Conservation (phyloP, 1,140 invertebrate genomes). For the Diploscapter pachys region DNA sequence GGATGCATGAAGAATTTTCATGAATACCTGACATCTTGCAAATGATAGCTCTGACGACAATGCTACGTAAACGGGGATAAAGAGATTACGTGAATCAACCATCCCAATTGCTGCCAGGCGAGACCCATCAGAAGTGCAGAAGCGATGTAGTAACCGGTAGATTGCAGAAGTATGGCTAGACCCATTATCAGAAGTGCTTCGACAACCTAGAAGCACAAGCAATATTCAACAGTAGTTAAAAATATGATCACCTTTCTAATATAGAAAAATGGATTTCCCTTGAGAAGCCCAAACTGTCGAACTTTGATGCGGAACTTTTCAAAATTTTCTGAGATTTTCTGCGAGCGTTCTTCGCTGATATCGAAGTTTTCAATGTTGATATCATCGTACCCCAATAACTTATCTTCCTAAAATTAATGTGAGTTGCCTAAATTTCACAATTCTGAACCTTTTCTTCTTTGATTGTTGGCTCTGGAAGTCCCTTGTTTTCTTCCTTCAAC, state of each 20-base stretch:
- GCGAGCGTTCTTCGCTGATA: constrained; percentile 39
- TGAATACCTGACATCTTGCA: too few relatives aligned
- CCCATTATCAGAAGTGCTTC: constrained; percentile 42
- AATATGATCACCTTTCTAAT: constrained; percentile 41
- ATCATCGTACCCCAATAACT: constrained; percentile 45
- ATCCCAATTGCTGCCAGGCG: constrained; percentile 55
- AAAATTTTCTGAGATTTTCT: constrained; percentile 50
- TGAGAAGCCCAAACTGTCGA: constrained; percentile 45
- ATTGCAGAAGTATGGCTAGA: constrained; percentile 50
- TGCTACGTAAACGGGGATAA: too few relatives aligned
- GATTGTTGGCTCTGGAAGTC: constrained; percentile 2
- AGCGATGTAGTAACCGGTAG: constrained; percentile 41
- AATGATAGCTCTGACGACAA: too few relatives aligned
- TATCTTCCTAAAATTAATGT: constrained; percentile 31
- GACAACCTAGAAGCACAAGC: constrained; percentile 8
- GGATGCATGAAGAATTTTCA: too few relatives aligned
- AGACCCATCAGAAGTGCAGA: constrained; percentile 56
- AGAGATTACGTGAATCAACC: constrained; percentile 46
- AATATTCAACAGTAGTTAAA: constrained; percentile 5
- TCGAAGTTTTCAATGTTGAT: constrained; percentile 53
- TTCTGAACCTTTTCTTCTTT: constrained; percentile 20
- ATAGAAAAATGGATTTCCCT: constrained; percentile 47
- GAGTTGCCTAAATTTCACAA: constrained; percentile 13
- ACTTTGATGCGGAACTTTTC: constrained; percentile 45
- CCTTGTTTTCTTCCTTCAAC: constrained; percentile 28